Evolutionary conservation across 2,113 vertebrate genomes (phyloP).

Genomic region (Amia ocellicauda): DNA sequence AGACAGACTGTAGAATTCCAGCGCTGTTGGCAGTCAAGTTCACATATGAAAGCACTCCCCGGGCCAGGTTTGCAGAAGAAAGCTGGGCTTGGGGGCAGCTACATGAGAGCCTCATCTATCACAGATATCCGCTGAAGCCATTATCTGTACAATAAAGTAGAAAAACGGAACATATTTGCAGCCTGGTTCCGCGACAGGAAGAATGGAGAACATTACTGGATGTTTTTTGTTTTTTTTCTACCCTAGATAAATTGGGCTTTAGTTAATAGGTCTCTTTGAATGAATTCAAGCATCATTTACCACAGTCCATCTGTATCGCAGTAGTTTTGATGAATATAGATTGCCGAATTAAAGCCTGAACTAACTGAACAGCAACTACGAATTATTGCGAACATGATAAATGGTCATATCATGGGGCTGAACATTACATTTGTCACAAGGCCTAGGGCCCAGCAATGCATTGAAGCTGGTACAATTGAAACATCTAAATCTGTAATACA

Average conservation of each 20-base stretch:
- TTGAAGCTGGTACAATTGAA: not conserved
- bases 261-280: constrained; percentile 25
- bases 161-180: constrained; percentile 18
- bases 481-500: not conserved
- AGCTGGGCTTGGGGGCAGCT: too few species aligned
- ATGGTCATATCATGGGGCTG: constrained; percentile 23
- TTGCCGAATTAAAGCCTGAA: constrained; percentile 24
- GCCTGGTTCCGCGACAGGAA: constrained; percentile 30
- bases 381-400: constrained; percentile 22
- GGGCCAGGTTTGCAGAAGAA: too few species aligned
- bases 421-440: constrained; percentile 26
- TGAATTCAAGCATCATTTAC: constrained; percentile 29
- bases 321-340: constrained; percentile 35
- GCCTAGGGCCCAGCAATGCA: not conserved
- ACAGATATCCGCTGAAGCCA: constrained; percentile 11
- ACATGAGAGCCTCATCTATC: constrained; percentile 22
- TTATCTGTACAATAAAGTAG: constrained; percentile 26
- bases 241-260: constrained; percentile 31
- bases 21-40: too few species aligned
- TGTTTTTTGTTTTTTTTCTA: constrained; percentile 32
- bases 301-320: constrained; percentile 13
- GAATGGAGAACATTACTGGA: constrained; percentile 22
- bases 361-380: constrained; percentile 24
- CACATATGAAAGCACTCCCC: too few species aligned
- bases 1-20: too few species aligned